Base-by-base conservation (phyloP, 2,888 invertebrate genomes). In the Euzophera pinguis region DNA sequence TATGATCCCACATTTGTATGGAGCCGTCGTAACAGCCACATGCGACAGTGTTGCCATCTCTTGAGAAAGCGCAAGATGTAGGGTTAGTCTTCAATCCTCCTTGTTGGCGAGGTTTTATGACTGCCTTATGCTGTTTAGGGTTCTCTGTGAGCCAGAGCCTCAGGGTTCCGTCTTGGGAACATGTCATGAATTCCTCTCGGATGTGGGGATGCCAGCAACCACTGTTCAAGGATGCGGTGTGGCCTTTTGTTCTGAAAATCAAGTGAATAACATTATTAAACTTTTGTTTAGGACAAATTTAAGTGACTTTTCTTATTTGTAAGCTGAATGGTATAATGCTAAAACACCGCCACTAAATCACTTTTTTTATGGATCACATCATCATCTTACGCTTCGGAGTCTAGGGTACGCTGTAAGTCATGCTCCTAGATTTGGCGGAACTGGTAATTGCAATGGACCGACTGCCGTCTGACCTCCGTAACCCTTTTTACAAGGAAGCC, bases 1-100 rank as follows among this genome's bases (percentile, higher is more conserved):
- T 92, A 49, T 97, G 95, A 74, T 99, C 99, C 99, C 99, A 99
- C 88, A 99, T 94, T 81, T 99, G 99, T 51, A 99, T 93, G 0
- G 97, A 97, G 0, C 99, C 99, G 81, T 99, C 99, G 42, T 92
- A 93, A 73, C 99, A 99, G 0, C 96, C 99, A 53, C 97, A 96
- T 0, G 96, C 96, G 3, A 99, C 95, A 0, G 96, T 92, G 52
- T 94, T 94, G 0, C 98, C 98, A 71, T 98, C 97, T 53, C 95
- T 90, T 47, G 95, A 97, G 74, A 95, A 98, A 0, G 93, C 90
- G 74, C 97, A 97, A 0, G 97, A 91, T 0, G 96, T 96, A 0
- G 98, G 98, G 55, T 94, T 92, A 0, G 96, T 95, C 74, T 95
- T 95, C 0, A 98, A 88, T 0, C 99, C 99, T 53, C 95, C 96